Evolutionary conservation across 2,888 invertebrate genomes (phyloP).

Genomic region (Orthonevra nobilis): DNA sequence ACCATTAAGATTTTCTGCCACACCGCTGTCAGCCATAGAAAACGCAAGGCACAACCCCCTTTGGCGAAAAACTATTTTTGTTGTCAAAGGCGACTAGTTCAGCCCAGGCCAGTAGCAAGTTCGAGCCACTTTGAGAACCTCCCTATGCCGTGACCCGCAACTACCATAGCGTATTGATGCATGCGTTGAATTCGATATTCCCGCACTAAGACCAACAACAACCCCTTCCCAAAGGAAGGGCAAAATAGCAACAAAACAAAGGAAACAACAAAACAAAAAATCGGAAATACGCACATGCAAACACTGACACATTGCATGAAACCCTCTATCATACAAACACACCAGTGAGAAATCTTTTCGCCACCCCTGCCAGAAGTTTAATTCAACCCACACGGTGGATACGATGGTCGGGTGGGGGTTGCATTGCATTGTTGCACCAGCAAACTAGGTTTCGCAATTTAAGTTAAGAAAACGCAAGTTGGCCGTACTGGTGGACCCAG

Average conservation of each 20-base stretch:
- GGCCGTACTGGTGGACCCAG: conserved; percentile 11
- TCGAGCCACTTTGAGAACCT: conserved; percentile 21
- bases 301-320: conserved; percentile 2
- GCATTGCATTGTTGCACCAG: conserved; percentile 7
- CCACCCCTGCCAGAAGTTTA: not conserved
- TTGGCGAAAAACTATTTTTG: conserved; percentile 36
- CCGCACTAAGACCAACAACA: conserved; percentile 17
- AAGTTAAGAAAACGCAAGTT: conserved; percentile 53
- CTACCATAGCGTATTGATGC: conserved; percentile 44
- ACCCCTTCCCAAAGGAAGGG: not conserved
- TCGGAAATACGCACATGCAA: conserved; percentile 33
- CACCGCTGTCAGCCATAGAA: too few species aligned
- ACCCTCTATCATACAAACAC: conserved; percentile 3
- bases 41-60: conserved; percentile 11
- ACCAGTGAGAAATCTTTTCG: conserved; percentile 7
- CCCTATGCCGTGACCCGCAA: conserved; percentile 13
- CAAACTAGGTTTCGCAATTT: conserved; percentile 48
- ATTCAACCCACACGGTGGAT: conserved; percentile 2
- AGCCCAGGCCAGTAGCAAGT: conserved; percentile 1
- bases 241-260: not conserved
- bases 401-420: not conserved
- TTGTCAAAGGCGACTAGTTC: conserved; percentile 32
- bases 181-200: conserved; percentile 49
- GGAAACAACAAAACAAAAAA: conserved; percentile 2
- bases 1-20: not conserved